Percentiles rank a stretch among this genome's conserved stretches.
phyloP scores from a whole-genome alignment of 2,888 invertebrate genomes.

The Gandaritis pyraliata region DNA sequence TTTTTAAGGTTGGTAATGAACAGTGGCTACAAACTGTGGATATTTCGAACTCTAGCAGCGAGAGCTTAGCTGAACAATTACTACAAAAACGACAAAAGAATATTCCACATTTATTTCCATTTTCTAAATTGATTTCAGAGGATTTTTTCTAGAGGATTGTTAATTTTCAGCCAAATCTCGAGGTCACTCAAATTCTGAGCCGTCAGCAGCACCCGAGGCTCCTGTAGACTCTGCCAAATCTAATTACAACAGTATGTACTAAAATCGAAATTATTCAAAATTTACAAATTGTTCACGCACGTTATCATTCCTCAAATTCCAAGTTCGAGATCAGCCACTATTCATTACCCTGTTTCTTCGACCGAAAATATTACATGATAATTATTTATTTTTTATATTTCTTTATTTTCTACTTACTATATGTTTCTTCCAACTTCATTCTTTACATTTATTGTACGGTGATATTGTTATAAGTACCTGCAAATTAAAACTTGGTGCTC shows the following conservation, averaged over 20 bases:
- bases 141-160: conserved; percentile 11
- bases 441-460: background rate
- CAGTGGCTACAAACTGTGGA: conserved; percentile 19
- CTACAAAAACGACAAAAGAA: too few species aligned
- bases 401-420: background rate
- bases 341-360: conserved; percentile 24
- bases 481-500: background rate
- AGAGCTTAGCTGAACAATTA: too few species aligned
- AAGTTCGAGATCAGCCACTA: conserved; percentile 26
- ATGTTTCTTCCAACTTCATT: background rate
- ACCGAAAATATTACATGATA: background rate
- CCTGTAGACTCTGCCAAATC: conserved; percentile 68
- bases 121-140: background rate
- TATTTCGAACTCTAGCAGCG: background rate
- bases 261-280: conserved; percentile 15
- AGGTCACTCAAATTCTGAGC: conserved; percentile 54
- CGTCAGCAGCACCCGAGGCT: conserved; percentile 54
- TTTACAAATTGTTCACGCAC: background rate
- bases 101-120: too few species aligned
- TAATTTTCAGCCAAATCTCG: conserved; percentile 66
- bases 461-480: conserved; percentile 10
- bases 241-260: conserved; percentile 68
- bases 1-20: conserved; percentile 18
- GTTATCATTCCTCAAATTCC: conserved; percentile 17
- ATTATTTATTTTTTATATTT: background rate